Base-by-base conservation (phyloP, 2,113 vertebrate species). In the Chionodraco myersi region DNA sequence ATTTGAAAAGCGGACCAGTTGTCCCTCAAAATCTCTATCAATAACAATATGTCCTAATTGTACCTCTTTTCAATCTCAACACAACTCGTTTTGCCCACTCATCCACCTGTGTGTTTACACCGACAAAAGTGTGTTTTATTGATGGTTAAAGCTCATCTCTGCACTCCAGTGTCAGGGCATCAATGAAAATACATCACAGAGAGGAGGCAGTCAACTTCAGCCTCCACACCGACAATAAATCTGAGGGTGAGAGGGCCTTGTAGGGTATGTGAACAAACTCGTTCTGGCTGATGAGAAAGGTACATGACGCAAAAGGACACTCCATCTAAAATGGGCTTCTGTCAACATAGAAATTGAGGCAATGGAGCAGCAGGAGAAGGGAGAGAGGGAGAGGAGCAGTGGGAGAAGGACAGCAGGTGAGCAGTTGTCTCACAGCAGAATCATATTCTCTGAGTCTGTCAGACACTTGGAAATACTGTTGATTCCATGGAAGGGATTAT, bases 251-350 rank as follows among this genome's bases (percentile, higher is more conserved):
- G 83, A 93, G 90, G 87, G 89, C 88, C 91, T 88, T 87, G 91
- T 92, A 93, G 86, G 77, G 77, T 81, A 57, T 83, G 85, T 86
- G 92, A 58, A 75, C 87, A 72, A 90, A 41, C 74, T 84, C 70
- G 48, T 90, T 92, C 87, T 87, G 15, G 13, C 89, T 92, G 91
- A 92, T 93, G 91, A 90, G 90, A 92, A 91, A 90, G 90, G 90
- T 91, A 86, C 87, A 91, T 94, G 93, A 94, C 82, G 88, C 88
- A 86, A 88, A 94, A 94, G 92, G 93, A 94, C 90, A 91, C 87
- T 93, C 84, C 88, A 91, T 94, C 92, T 93, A 82, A 92, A 91
- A 92, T 81, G 76, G 72, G 81, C 79, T 85, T 89, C 89, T 89
- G 91, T 91, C 87, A 84, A 84, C 83, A 75, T 78, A 67, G 84